Evolutionary conservation across 1,140 invertebrate genomes (phyloP), one percentile per base, ranked within the genome.

Genomic region (Drosophila lini): DNA sequence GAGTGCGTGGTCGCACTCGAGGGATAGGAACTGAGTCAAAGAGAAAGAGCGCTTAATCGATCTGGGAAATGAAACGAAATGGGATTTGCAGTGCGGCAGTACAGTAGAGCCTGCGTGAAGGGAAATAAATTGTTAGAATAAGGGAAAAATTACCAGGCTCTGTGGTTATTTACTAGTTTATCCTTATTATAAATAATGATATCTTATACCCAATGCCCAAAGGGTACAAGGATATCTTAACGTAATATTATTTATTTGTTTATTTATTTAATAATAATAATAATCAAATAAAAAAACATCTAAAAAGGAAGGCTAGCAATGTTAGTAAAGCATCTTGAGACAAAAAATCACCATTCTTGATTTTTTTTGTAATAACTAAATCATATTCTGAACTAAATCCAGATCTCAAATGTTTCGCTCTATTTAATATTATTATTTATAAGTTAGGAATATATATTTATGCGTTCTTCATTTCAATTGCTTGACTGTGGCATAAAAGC

Each of bases 11-110:
- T 44, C 81, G 52, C 69, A 77, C 70, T 78, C 65, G 74, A 81
- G 64, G 81, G 57, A 74, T 75, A 42, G 64, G 52, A 55, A 55
- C 52, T 38, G 52, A 55, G 52, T 22, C 64, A 70, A 56, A 82
- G 82, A 57, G 67, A 73, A 86, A 68, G 65, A 67, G 63, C 71
- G 52, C 67, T 78, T 82, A 74, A 88, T 86, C 80, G 80, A 88
- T 83, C 38, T 57, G 62, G 69, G 81, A 70, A 74, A 81, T 62
- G 48, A 45, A 61, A 56, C 59, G 65, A 71, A 59, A 50, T 50
- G 53, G 44, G 55, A 70, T 58, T 55, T 38, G 10, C 34, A 36
- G 16, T 48, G 19, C 25, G 22, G 15, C 10, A 6, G 28, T 53
- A 53, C 63, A 65, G 40, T 64, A n/a, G 9, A 25, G 13, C 31